Conservation (phyloP, 30 jellyfish, hydroid and myxozoan species). For the Aurelia coerulea region DNA sequence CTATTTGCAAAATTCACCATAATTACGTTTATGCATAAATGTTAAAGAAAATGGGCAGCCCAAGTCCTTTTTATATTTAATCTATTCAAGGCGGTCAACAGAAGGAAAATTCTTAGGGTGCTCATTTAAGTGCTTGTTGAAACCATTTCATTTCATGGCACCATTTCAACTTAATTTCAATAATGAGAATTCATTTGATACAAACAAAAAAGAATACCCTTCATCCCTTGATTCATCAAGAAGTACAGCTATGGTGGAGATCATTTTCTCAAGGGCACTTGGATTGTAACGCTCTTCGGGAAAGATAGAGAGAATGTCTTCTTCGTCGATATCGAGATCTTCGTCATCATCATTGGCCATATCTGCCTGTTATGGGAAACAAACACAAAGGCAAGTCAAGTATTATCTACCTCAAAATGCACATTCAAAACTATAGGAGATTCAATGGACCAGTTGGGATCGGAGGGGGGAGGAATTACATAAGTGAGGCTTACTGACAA, state of each 20-base stretch:
- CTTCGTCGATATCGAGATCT: slow-evolving; percentile 90
- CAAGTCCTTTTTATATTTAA: no score
- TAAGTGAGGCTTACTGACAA: background rate
- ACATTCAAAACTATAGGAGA: background rate
- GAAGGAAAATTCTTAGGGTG: no score
- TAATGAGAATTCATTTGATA: no score
- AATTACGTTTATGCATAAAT: no score
- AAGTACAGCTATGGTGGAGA: slow-evolving; percentile 84
- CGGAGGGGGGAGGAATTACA: background rate
- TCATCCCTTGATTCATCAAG: slow-evolving; percentile 91
- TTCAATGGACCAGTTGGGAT: no score
- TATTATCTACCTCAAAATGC: background rate
- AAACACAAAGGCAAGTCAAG: background rate
- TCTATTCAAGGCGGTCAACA: no score
- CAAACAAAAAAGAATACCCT: slow-evolving; percentile 31
- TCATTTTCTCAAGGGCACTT: slow-evolving; percentile 93
- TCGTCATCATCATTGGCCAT: slow-evolving; percentile 90
- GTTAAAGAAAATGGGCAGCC: no score
- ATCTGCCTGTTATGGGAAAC: slow-evolving; percentile 63
- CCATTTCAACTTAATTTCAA: no score
- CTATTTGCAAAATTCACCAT: no score
- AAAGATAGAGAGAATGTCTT: slow-evolving; percentile 84
- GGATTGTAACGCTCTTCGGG: slow-evolving; percentile 96
- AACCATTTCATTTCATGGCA: no score
- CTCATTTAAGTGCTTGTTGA: no score